A percentile compares a stretch with the other conserved stretches of the same genome.
Conservation (phyloP, 2,113 vertebrate species). For the Junco hyemalis region DNA sequence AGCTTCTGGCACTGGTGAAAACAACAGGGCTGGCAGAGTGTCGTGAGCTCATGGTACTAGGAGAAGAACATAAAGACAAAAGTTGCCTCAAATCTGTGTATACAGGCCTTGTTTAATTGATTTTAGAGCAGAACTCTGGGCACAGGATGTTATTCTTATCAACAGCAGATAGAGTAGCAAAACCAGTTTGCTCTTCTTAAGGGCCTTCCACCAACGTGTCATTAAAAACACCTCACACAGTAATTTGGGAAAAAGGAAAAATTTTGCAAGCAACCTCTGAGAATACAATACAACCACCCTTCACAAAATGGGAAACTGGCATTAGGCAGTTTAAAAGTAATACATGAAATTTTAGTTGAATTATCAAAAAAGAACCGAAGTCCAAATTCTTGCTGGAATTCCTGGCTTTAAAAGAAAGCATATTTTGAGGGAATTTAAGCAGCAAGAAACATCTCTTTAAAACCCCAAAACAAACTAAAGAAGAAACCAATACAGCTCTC, state of each 20-base stretch:
- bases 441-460: background rate
- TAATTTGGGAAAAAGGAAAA: background rate
- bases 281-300: background rate
- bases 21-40: constrained; percentile 87
- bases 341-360: background rate
- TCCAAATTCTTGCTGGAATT: background rate
- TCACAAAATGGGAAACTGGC: background rate
- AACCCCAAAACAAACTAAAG: background rate
- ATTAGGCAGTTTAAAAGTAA: background rate
- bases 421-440: background rate
- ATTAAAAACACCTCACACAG: background rate
- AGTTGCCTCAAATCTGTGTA: background rate
- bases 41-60: constrained; percentile 82
- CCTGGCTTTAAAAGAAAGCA: background rate
- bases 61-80: constrained; percentile 58
- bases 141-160: background rate
- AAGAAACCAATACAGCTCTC: background rate
- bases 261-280: background rate
- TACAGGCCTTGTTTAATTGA: background rate
- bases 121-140: background rate
- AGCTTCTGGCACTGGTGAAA: constrained; percentile 85
- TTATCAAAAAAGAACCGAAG: background rate
- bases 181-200: background rate
- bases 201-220: background rate
- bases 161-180: accelerated